phyloP scores from a whole-genome alignment of 2,888 invertebrate genomes.

The Macrostomum cliftonense region DNA sequence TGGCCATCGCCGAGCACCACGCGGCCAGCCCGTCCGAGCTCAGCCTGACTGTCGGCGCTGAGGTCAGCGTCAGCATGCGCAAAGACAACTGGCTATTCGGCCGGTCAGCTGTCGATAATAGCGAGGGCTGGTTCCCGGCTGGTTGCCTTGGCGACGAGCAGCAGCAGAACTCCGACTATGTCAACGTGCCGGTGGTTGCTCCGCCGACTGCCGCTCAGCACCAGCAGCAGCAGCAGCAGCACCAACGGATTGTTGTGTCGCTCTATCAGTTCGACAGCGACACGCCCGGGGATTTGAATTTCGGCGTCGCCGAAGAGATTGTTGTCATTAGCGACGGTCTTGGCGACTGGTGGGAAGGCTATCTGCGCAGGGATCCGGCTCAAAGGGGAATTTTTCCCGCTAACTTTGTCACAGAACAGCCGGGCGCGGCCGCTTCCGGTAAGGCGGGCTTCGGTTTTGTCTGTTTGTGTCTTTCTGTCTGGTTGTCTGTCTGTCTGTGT shows the following conservation, averaged over 20 bases:
- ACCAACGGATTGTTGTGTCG: constrained; percentile 49
- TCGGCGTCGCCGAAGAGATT: constrained; percentile 65
- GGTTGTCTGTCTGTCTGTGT: no score
- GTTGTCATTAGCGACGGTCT: constrained; percentile 61
- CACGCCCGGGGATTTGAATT: constrained; percentile 73
- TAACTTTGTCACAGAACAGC: constrained; percentile 55
- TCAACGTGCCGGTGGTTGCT: no score
- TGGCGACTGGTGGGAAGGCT: constrained; percentile 97
- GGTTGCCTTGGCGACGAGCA: no score
- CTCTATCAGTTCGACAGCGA: constrained; percentile 70
- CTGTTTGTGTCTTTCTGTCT: no score
- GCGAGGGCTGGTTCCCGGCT: no score
- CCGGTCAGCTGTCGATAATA: no score
- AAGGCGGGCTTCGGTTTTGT: no score
- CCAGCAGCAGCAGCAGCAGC: not conserved
- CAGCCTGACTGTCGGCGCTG: not conserved
- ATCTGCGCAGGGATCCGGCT: constrained; percentile 46
- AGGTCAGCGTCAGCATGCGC: not conserved
- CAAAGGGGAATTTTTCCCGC: constrained; percentile 83
- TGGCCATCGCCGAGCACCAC: not conserved
- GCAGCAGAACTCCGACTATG: no score
- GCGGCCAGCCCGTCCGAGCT: not conserved
- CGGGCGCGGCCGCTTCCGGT: not conserved
- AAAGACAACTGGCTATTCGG: no score
- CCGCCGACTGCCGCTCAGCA: no score